Percentiles rank a stretch among this genome's conserved stretches.
These are phyloP conservation scores for Akabosia matsudoensis DNA, from an alignment of 1,140 invertebrate genomes.

Conservation along the genomic window DNA sequence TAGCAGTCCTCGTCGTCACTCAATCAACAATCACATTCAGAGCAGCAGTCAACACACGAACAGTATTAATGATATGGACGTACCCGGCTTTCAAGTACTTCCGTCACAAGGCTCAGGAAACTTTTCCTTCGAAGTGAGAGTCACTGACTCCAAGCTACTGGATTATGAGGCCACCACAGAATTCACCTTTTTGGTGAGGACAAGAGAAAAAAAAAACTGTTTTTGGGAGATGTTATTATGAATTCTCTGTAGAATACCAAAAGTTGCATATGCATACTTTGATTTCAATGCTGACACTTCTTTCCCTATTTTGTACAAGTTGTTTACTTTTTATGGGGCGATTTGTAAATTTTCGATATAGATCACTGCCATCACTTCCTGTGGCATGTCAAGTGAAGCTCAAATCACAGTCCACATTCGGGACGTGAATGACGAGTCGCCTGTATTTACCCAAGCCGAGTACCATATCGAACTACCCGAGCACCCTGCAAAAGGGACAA, in stretches of 20 bases:
- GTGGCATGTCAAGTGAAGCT: conserved; percentile 62
- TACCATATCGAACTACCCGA: conserved; percentile 74
- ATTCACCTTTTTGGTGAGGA: conserved; percentile 60
- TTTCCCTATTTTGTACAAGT: conserved; percentile 11
- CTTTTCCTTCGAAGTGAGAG: conserved; percentile 74
- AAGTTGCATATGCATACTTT: background rate
- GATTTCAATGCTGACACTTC: conserved; percentile 32
- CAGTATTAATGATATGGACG: conserved; percentile 3
- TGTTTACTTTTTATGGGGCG: conserved; percentile 28
- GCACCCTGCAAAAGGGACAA: conserved; percentile 71
- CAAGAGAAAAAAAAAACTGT: too few species aligned
- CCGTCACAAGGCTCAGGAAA: conserved; percentile 79
- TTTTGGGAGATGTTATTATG: conserved; percentile 34
- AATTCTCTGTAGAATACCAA: too few species aligned
- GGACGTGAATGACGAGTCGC: conserved; percentile 85
- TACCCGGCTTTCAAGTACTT: conserved; percentile 73
- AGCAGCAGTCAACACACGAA: background rate
- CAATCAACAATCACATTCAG: conserved; percentile 11
- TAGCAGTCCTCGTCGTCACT: background rate
- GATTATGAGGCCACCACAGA: conserved; percentile 76
- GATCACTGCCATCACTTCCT: conserved; percentile 65
- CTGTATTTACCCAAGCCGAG: conserved; percentile 67
- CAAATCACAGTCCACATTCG: conserved; percentile 74
- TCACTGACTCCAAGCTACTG: conserved; percentile 73
- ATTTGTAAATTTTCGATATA: conserved; percentile 48